Conservation (phyloP, 2,113 vertebrate genomes). For the Planiliza haematocheilus region DNA sequence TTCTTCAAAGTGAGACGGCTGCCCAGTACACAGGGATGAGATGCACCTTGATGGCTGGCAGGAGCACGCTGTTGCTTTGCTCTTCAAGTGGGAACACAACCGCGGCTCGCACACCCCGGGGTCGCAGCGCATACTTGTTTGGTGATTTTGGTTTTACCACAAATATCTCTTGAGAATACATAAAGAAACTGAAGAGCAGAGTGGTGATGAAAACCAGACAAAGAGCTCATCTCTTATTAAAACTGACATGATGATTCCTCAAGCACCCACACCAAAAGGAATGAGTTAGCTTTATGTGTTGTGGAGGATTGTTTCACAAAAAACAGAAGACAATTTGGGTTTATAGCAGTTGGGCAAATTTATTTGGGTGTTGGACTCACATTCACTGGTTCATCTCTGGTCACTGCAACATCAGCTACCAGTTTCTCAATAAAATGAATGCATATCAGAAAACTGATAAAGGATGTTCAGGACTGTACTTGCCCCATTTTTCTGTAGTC, state of each 20-base stretch:
- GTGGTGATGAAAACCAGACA: conserved; percentile 51
- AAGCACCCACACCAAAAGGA: conserved; percentile 41
- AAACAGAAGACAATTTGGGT: conserved; percentile 22
- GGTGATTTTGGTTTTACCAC: conserved; percentile 43
- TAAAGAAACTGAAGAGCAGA: conserved; percentile 37
- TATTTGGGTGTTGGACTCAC: not conserved
- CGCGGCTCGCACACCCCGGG: conserved; percentile 9
- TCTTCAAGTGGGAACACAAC: conserved; percentile 3
- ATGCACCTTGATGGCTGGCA: conserved; percentile 45
- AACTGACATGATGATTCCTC: conserved; percentile 48
- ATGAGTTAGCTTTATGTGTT: conserved; percentile 27
- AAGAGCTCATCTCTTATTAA: conserved; percentile 39
- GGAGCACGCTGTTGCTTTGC: conserved; percentile 12
- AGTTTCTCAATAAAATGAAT: conserved; percentile 7
- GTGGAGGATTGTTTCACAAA: conserved; percentile 43
- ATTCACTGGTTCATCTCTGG: conserved; percentile 10
- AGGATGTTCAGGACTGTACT: conserved; percentile 3
- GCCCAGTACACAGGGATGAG: conserved; percentile 12
- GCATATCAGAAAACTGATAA: not conserved
- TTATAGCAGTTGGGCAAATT: conserved; percentile 22
- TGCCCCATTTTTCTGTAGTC: no score
- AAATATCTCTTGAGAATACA: conserved; percentile 46
- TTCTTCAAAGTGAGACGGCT: conserved; percentile 49
- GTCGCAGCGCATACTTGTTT: conserved; percentile 32
- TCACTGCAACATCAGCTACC: not conserved